Evolutionary conservation across 1,140 invertebrate species (phyloP).

Genomic region (Lepidurus apus): DNA sequence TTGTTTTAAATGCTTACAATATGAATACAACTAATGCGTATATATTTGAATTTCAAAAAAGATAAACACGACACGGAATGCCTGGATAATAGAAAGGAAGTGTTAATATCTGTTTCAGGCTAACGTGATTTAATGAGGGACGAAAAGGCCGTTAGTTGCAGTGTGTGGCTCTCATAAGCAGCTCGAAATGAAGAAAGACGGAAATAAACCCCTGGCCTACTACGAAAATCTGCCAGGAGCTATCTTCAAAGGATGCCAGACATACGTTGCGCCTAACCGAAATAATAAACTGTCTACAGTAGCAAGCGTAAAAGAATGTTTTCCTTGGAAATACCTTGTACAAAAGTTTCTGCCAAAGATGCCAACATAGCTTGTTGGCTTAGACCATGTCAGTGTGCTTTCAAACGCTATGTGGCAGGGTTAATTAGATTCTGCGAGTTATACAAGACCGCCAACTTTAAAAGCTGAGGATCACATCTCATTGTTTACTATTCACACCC

Average conservation of each 20-base stretch:
- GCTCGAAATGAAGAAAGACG: not conserved
- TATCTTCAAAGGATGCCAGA: not conserved
- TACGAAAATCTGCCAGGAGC: not conserved
- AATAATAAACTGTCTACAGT: slow-evolving; percentile 19
- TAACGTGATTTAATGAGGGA: too few relatives aligned
- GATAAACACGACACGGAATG: too few relatives aligned
- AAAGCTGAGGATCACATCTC: not conserved
- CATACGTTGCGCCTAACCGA: not conserved
- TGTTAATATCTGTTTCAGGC: too few relatives aligned
- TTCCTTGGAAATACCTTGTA: not conserved
- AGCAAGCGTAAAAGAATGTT: slow-evolving; percentile 15
- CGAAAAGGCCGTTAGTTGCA: too few relatives aligned
- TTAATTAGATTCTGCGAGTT: not conserved
- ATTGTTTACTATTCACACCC: not conserved
- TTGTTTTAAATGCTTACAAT: too few relatives aligned
- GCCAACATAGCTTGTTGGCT: not conserved
- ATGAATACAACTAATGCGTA: too few relatives aligned
- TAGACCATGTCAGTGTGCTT: not conserved
- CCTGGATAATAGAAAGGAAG: too few relatives aligned
- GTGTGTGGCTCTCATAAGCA: not conserved
- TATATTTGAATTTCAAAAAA: too few relatives aligned
- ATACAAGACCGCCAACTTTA: not conserved
- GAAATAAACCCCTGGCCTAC: not conserved
- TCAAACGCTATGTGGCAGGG: not conserved
- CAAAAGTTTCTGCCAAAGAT: not conserved